phyloP scores from a whole-genome alignment of 2,888 invertebrate genomes.

The Lampropteryx suffumata region DNA sequence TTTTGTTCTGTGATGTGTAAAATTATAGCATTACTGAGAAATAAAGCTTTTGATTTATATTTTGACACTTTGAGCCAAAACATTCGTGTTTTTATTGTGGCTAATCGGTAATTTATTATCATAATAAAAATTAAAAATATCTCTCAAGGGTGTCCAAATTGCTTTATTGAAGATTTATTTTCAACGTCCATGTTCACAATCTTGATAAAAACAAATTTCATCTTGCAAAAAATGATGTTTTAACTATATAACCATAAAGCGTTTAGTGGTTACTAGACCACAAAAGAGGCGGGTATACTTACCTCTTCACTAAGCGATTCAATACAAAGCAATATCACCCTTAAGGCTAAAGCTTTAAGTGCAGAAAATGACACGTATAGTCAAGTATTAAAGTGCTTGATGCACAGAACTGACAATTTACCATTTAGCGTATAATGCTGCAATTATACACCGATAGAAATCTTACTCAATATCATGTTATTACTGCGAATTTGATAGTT shows the following conservation, averaged over 20 bases:
- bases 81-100: conserved; percentile 61
- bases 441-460: conserved; percentile 67
- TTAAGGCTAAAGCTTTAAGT: conserved; percentile 38
- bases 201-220: conserved; percentile 9
- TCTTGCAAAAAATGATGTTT: conserved; percentile 3
- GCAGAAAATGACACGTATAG: conserved; percentile 32
- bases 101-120: conserved; percentile 62
- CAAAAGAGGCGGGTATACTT: conserved; percentile 35
- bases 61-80: conserved; percentile 74
- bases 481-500: conserved; percentile 51
- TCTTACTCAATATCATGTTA: conserved; percentile 70
- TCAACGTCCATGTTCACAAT: conserved; percentile 7
- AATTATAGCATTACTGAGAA: conserved; percentile 63
- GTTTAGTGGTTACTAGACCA: conserved; percentile 45
- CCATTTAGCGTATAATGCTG: conserved; percentile 71
- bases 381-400: conserved; percentile 54
- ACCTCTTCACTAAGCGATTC: conserved; percentile 25
- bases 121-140: conserved; percentile 66
- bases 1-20: conserved; percentile 70
- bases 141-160: conserved; percentile 40
- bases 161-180: conserved; percentile 29
- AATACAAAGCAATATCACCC: conserved; percentile 33
- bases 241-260: conserved; percentile 8
- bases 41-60: conserved; percentile 69
- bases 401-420: conserved; percentile 69